These are phyloP conservation scores for Lasiommata megera DNA, from an alignment of 2,888 invertebrate species.

Conservation along the genomic window DNA sequence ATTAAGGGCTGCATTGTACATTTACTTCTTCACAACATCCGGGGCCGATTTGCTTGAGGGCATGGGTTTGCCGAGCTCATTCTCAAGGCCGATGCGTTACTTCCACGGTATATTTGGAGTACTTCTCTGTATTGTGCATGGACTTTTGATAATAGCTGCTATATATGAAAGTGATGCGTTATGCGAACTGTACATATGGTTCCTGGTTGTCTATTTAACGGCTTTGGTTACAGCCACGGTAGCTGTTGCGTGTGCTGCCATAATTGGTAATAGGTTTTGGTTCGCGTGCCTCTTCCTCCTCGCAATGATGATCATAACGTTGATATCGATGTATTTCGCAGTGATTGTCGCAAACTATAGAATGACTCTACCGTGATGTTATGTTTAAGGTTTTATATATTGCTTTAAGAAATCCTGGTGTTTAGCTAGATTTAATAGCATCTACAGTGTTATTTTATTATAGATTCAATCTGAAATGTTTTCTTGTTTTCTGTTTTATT, in stretches of 20 bases:
- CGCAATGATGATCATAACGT: slow-evolving; percentile 19
- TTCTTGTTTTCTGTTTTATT: too few relatives aligned
- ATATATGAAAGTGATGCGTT: slow-evolving; percentile 38
- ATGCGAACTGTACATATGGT: slow-evolving; percentile 50
- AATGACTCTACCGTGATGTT: slow-evolving; percentile 40
- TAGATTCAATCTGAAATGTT: too few relatives aligned
- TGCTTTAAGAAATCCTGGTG: too few relatives aligned
- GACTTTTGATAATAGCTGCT: slow-evolving; percentile 40
- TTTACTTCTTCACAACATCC: slow-evolving; percentile 33
- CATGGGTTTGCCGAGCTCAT: slow-evolving; percentile 24
- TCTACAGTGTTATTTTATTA: too few relatives aligned
- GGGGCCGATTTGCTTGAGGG: slow-evolving; percentile 27
- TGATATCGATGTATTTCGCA: slow-evolving; percentile 39
- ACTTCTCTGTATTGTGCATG: slow-evolving; percentile 40
- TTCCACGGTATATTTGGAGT: slow-evolving; percentile 44
- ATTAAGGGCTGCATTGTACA: slow-evolving; percentile 36
- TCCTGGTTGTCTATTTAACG: slow-evolving; percentile 34
- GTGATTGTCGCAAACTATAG: slow-evolving; percentile 48
- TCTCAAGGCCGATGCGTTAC: slow-evolving; percentile 32
- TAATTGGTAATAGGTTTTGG: slow-evolving; percentile 17
- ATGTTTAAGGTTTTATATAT: too few relatives aligned
- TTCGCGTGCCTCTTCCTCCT: slow-evolving; percentile 20
- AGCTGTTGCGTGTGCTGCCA: slow-evolving; percentile 22
- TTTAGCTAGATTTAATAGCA: too few relatives aligned
- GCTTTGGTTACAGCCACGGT: slow-evolving; percentile 20